Base-by-base conservation (phyloP, 2,888 invertebrate species). In the Neocrepidodera transversa region DNA sequence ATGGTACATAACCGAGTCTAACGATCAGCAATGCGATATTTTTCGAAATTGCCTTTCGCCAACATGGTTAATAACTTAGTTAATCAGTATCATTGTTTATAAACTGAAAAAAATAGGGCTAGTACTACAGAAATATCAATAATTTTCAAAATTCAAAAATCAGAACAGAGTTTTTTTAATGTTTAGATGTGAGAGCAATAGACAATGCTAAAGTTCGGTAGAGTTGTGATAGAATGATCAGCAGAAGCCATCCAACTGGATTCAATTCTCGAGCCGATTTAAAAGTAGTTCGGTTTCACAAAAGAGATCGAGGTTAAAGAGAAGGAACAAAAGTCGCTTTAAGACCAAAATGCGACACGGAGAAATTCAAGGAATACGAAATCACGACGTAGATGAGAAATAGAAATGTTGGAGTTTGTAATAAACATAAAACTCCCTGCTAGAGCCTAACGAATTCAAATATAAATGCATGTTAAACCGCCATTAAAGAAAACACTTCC, bases 401-500 rank as follows among this genome's bases (percentile, higher is more conserved):
- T 55, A 60, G 51, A 60, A 55, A 50, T 55, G 55, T 55, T 51
- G 38, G 50, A 45, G 26, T 42, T 45, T 38, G 54, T 36, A 53
- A 52, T 58, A 47, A 58, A 58, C 58, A 53, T 58, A 58, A 58
- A 58, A 53, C 53, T 58, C 17, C 53, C 48, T 48, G 23, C 53
- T 53, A 48, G 48, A 53, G 40, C 53, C 58, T 53, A 58, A 53
- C 52, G 58, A 58, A 58, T 58, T 58, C 53, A 53, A 49, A 48
- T 58, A 58, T 53, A 58, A 58, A 52, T 58, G 53, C 58, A 58
- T 53, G 58, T 58, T 58, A 53, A 58, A 53, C 53, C 42, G 23
- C 32, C 35, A 58, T 58, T 58, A 58, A 48, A 58, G 58, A 30
- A 42, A 58, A 58, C 53, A 58, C 53, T 53, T 53, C 26, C 47